Base-by-base conservation (phyloP, 30 jellyfish, hydroid and myxozoan genomes). In the Cassiopea andromeda region DNA sequence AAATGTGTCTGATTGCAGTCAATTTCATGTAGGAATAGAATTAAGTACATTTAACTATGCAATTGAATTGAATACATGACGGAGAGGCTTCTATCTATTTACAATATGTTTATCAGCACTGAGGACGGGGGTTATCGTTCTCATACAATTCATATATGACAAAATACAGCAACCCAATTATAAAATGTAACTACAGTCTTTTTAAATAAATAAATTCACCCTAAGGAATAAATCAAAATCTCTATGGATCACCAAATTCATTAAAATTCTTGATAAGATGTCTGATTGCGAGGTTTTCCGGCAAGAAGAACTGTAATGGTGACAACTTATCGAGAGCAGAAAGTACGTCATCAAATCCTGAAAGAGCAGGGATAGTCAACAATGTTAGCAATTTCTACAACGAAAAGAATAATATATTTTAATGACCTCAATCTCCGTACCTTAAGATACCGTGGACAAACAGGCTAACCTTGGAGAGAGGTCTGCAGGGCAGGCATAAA, bases 311-410 rank as follows among this genome's bases (percentile, higher is more conserved):
- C 18, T 98, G 74, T 87, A 96, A 61, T 1, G 92, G 58, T 1
- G 98, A 68, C 18, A 96, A 93, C 38, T 96, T 96, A 69, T 96
- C 98, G 69, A 96, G 87, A 13, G 90, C 64, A 48, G 96, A 93
- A 77, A 96, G 92, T 13, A 96, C 97, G n/a, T 96, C 99, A 71
- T 96, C 99, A 92, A 96, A 96, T 10, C 99, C 99, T 95, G 77
- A 38, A 61, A 38, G 68, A 45, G 73, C 64, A 54, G 12, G 64
- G 12, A 54, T 54, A 54, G 12, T 54, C 7, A 10, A 54, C 7
- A 54, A 54, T 54, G 64, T 3, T 10, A 54, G 12, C 7, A 54
- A 3, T 54, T 54, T 10, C 7, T 54, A 6, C 64, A 3, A 54
- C 12, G 12, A 10, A 54, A 54, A 27, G 38, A 27, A 27, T 27